Evolutionary conservation across 2,797 vertebrate species (phyloP).

Genomic region (Sebastes itinus): DNA sequence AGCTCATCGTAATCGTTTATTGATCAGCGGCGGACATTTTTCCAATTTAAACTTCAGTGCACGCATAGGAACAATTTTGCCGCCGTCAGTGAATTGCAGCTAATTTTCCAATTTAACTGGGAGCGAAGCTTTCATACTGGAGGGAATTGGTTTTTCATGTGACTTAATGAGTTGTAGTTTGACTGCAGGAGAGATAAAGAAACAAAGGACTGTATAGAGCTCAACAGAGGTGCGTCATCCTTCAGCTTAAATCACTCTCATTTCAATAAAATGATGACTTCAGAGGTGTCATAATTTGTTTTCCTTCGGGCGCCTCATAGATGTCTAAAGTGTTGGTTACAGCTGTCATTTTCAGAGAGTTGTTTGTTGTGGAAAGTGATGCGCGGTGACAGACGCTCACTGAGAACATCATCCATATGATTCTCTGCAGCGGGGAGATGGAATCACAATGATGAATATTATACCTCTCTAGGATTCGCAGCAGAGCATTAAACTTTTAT

Average conservation of each 20-base stretch:
- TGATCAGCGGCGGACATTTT: background rate
- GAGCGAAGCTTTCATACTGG: background rate
- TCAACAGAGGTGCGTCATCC: background rate
- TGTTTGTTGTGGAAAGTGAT: background rate
- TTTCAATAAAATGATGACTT: slow-evolving; percentile 17
- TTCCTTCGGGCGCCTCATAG: background rate
- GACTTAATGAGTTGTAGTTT: background rate
- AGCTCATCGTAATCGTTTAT: background rate
- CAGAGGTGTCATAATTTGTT: slow-evolving; percentile 7
- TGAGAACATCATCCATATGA: slow-evolving; percentile 6
- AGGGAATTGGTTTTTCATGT: slow-evolving; percentile 14
- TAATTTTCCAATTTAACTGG: slow-evolving; percentile 10
- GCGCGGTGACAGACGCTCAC: background rate
- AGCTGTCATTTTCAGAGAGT: background rate
- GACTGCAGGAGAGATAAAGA: background rate
- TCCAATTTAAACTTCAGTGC: slow-evolving; percentile 1
- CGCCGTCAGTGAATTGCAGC: background rate
- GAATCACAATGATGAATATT: slow-evolving; percentile 15
- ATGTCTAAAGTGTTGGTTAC: slow-evolving; percentile 6
- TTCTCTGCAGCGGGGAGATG: slow-evolving; percentile 30
- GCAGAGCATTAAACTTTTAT: slow-evolving; percentile 29
- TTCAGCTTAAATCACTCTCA: slow-evolving; percentile 16
- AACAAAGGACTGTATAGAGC: background rate
- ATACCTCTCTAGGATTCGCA: slow-evolving; percentile 17
- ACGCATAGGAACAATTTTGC: background rate